Base-by-base conservation (phyloP, 2,888 invertebrate species). In the Caenorhabditis panamensis region DNA sequence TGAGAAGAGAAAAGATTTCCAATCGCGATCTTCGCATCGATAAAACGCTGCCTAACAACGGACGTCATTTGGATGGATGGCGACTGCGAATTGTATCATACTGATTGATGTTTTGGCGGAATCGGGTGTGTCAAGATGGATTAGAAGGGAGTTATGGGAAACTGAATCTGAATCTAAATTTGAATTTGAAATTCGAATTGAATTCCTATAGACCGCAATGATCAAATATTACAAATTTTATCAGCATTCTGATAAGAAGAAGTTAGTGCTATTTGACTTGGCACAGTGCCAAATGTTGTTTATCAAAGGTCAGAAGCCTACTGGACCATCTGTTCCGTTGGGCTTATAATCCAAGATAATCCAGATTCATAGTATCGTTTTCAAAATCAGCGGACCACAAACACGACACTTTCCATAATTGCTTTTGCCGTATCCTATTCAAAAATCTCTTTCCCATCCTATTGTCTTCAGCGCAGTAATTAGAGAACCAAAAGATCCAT, bases 101-200 rank as follows among this genome's bases (percentile, higher is more conserved):
- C 47, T 47, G 47, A 47, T 47, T 47, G 47, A 47, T 47, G 41
- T 9, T 18, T 47, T 47, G 47, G 47, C 18, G 47, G 47, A n/a
- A 18, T n/a, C 47, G 5, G 3, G 18, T 20, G 47, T 47, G 47
- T 47, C 47, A 47, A 4, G 47, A 47, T 47, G 47, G 11, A 47
- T 47, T 18, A 47, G 41, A 41, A 2, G 41, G 41, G 41, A 13
- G 13, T 11, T 41, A 41, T 41, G 41, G 13, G 41, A 13, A 41
- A 13, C 2, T 11, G 41, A 41, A 47, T 47, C 18, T 47, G 18
- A 47, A 47, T n/a, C n/a, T n/a, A n/a, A n/a, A 41, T 11, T 6
- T 11, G 41, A 41, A 47, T 47, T 47, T 47, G 18, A 47, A 47
- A 18, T 47, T 18, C n/a, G n/a, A n/a, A n/a, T n/a, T n/a, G n/a